Base-by-base conservation (phyloP, 2,113 vertebrate genomes). In the Chaetorhynchus papuensis region DNA sequence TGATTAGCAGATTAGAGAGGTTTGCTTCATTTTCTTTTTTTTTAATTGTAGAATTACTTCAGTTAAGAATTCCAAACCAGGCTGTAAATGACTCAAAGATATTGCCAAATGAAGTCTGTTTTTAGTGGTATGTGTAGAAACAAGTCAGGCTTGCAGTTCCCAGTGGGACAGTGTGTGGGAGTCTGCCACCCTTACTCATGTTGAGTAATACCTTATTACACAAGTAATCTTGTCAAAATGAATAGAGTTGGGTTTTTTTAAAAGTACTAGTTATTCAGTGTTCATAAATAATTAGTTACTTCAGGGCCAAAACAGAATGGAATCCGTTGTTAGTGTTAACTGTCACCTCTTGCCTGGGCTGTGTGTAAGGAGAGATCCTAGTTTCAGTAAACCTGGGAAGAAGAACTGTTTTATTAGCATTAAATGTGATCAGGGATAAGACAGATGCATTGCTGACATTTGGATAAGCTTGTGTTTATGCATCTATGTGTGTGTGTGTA, bases 141-240 rank as follows among this genome's bases (percentile, higher is more conserved):
- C 91, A 97, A 95, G 91, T 93, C 47, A 30, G 93, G 84, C 88
- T 94, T 95, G 75, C 93, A 93, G 84, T 96, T 96, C 93, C 95
- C 94, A 95, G 94, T 97, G 95, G 96, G 95, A 94, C 92, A 95
- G 79, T 88, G 88, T 94, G 94, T 95, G 71, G 94, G 96, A 95
- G 95, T 93, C 90, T 96, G 85, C 87, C 95, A 96, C 91, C 94
- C 93, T 96, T 96, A 94, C 87, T 97, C 92, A 92, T 90, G 75
- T 96, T 96, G 95, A 96, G 95, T 96, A 96, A 97, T 96, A 96
- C 75, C 91, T 96, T 94, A 90, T 97, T 95, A 94, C 79, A 94
- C 87, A 95, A 93, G 87, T 95, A 90, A 88, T 93, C 82, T 64
- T 93, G 84, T 95, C 88, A 91, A 74, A 96, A 83, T n/a, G 90